These are phyloP conservation scores for Horisme vitalbata DNA, from an alignment of 2,888 invertebrate species.

Conservation along the genomic window DNA sequence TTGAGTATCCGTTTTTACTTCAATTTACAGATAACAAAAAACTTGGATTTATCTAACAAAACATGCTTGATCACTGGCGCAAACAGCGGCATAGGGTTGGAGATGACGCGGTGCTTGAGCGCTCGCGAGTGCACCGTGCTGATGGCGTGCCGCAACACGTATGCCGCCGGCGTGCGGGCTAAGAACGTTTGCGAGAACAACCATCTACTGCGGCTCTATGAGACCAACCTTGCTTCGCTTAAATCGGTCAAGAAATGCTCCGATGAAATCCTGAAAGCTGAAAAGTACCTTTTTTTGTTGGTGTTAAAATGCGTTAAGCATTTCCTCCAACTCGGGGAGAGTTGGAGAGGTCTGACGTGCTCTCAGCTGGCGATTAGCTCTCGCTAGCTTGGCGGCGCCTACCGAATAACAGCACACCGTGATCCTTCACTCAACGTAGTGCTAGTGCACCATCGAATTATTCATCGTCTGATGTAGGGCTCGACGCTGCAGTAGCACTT, in stretches of 20 bases:
- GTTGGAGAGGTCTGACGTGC: too few relatives aligned
- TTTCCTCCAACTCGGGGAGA: too few relatives aligned
- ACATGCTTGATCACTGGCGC: constrained; percentile 96
- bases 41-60: constrained; percentile 90
- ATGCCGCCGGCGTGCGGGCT: constrained; percentile 78
- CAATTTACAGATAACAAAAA: constrained; percentile 87
- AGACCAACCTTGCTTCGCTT: constrained; percentile 65
- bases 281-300: too few relatives aligned
- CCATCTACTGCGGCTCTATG: constrained; percentile 49
- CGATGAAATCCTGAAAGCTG: constrained; percentile 47
- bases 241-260: constrained; percentile 62
- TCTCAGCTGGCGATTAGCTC: too few relatives aligned
- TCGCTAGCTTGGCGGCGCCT: too few relatives aligned
- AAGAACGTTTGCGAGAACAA: constrained; percentile 46
- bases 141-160: constrained; percentile 91
- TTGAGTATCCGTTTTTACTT: too few relatives aligned
- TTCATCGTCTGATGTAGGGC: too few relatives aligned
- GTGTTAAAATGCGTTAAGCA: too few relatives aligned
- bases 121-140: constrained; percentile 92
- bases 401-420: too few relatives aligned
- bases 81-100: constrained; percentile 96
- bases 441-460: too few relatives aligned
- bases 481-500: too few relatives aligned
- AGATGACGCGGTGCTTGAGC: constrained; percentile 92
- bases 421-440: too few relatives aligned